Evolutionary conservation across 2,888 invertebrate genomes (phyloP).

Genomic region (Chironomus riparius): DNA sequence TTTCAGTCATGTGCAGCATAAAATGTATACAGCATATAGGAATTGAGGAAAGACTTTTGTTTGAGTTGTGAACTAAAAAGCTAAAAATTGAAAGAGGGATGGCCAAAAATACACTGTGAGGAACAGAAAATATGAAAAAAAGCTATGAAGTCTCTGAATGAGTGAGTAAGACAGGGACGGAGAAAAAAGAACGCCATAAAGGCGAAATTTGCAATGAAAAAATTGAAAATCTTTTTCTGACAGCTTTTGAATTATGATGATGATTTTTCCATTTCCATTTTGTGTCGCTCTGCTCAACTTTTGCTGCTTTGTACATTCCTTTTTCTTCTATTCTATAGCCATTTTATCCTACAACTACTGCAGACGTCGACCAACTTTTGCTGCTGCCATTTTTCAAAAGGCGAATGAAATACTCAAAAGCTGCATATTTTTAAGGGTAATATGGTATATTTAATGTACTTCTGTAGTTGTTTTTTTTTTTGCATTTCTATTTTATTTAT

Average conservation of each 20-base stretch:
- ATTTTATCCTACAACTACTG: neutral
- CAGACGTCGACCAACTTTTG: neutral
- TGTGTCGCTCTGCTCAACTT: neutral
- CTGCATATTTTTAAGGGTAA: too few relatives aligned
- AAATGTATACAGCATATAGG: neutral
- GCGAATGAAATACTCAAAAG: neutral
- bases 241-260: conserved; percentile 25
- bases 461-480: neutral
- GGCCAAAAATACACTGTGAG: neutral
- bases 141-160: neutral
- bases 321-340: too few relatives aligned
- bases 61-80: neutral
- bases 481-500: neutral
- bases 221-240: conserved; percentile 26
- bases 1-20: neutral
- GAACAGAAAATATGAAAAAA: neutral
- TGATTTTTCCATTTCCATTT: conserved; percentile 22
- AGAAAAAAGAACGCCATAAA: neutral
- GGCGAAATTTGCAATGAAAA: neutral
- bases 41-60: too few relatives aligned
- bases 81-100: neutral
- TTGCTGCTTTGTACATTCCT: neutral
- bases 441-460: neutral
- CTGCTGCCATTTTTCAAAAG: neutral
- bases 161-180: neutral